These are phyloP conservation scores for Drosophila nebulosa DNA, from an alignment of 1,140 invertebrate genomes.

Conservation along the genomic window DNA sequence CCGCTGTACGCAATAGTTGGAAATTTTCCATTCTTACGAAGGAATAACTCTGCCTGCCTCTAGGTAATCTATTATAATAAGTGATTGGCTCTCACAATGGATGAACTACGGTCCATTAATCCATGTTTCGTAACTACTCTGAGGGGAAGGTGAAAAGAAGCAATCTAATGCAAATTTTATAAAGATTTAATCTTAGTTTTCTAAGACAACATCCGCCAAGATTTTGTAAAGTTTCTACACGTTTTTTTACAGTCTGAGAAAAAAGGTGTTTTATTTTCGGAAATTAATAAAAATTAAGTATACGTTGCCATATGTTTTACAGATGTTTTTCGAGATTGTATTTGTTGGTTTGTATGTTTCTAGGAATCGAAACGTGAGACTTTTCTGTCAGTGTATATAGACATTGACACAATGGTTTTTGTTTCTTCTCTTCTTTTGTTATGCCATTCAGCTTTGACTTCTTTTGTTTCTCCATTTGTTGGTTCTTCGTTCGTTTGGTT, in stretches of 20 bases:
- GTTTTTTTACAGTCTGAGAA: slow-evolving; percentile 5
- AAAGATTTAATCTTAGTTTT: slow-evolving; percentile 21
- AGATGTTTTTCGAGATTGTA: too few relatives aligned
- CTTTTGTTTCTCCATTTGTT: slow-evolving; percentile 54
- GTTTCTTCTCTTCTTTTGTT: slow-evolving; percentile 14
- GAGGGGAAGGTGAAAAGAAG: too few relatives aligned
- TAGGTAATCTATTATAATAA: neutral
- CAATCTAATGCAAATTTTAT: neutral
- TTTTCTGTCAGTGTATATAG: neutral
- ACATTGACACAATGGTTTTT: slow-evolving; percentile 1
- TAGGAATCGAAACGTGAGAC: neutral
- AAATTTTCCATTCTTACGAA: neutral
- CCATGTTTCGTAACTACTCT: neutral
- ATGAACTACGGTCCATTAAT: neutral
- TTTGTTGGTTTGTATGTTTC: too few relatives aligned
- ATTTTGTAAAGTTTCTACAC: slow-evolving; percentile 40
- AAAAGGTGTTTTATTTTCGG: too few relatives aligned
- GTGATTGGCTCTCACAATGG: neutral
- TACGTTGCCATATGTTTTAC: too few relatives aligned
- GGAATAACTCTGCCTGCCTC: neutral
- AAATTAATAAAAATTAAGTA: too few relatives aligned
- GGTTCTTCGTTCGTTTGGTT: slow-evolving; percentile 42
- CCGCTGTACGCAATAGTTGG: neutral
- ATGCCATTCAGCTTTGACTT: slow-evolving; percentile 41
- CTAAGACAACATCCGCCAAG: slow-evolving; percentile 22